phyloP scores from a whole-genome alignment of 2,113 vertebrate species.

The Amazona vittata region DNA sequence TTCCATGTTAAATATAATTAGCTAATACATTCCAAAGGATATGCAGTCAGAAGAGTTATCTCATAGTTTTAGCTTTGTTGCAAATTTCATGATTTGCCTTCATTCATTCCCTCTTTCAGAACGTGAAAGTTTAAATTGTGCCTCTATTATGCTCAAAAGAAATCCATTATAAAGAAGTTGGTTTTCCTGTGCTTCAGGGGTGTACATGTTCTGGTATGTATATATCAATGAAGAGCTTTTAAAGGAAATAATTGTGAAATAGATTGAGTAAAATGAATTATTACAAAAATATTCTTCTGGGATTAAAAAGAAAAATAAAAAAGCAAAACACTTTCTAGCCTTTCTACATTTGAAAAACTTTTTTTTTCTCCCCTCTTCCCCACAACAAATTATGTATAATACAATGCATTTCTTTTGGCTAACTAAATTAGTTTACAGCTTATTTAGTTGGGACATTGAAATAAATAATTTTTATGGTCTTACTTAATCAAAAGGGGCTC shows the following conservation, averaged over 20 bases:
- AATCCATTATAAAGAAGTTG: not conserved
- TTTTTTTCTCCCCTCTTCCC: not conserved
- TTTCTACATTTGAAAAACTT: not conserved
- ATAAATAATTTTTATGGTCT: not conserved
- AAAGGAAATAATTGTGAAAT: not conserved
- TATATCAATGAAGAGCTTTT: not conserved
- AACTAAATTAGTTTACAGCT: not conserved
- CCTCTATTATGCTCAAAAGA: not conserved
- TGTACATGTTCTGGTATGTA: not conserved
- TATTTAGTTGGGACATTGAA: not conserved
- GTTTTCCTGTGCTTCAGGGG: not conserved
- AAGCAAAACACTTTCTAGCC: not conserved
- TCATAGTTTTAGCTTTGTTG: not conserved
- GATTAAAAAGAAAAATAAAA: not conserved
- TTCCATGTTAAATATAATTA: slow-evolving; percentile 70
- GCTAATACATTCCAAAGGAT: slow-evolving; percentile 41
- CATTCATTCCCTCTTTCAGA: not conserved
- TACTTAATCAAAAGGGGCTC: not conserved
- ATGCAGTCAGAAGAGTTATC: not conserved
- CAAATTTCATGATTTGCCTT: slow-evolving; percentile 18
- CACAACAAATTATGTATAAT: not conserved
- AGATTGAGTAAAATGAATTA: not conserved
- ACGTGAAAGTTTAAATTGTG: not conserved
- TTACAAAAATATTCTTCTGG: not conserved
- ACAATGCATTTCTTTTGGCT: not conserved